These are phyloP conservation scores for Cervus canadensis DNA, from an alignment of 2,113 vertebrate species.

Conservation along the genomic window DNA sequence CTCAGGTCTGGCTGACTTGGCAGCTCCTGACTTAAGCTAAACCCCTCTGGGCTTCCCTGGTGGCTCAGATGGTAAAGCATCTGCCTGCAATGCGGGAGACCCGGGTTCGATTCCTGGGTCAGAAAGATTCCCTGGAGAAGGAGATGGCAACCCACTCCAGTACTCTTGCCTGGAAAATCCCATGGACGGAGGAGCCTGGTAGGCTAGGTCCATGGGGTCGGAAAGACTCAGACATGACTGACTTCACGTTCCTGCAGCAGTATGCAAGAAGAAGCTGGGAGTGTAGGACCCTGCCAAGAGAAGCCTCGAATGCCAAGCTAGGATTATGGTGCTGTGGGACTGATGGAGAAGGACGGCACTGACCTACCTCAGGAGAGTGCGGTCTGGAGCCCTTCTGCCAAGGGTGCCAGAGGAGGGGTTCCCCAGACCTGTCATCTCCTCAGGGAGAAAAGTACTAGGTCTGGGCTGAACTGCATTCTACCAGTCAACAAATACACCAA, in stretches of 20 bases:
- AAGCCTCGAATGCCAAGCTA: neutral
- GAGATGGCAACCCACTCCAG: neutral
- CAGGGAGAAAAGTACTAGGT: neutral
- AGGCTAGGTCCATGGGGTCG: neutral
- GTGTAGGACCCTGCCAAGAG: neutral
- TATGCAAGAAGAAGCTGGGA: neutral
- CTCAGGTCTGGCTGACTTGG: neutral
- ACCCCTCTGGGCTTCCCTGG: neutral
- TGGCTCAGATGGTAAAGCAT: neutral
- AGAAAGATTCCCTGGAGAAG: neutral
- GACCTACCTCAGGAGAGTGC: neutral
- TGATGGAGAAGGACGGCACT: neutral
- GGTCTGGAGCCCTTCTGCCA: neutral
- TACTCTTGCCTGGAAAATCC: neutral
- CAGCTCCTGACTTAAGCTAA: neutral
- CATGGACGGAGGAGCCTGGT: neutral
- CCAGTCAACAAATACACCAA: neutral
- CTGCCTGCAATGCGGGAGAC: neutral
- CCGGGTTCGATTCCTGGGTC: neutral
- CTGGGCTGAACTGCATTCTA: neutral
- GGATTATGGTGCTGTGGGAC: neutral
- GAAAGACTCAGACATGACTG: neutral
- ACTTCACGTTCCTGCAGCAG: neutral
- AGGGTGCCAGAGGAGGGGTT: neutral
- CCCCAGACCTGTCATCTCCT: neutral